phyloP scores from a whole-genome alignment of 2,113 vertebrate species.

The Recurvirostra avosetta region DNA sequence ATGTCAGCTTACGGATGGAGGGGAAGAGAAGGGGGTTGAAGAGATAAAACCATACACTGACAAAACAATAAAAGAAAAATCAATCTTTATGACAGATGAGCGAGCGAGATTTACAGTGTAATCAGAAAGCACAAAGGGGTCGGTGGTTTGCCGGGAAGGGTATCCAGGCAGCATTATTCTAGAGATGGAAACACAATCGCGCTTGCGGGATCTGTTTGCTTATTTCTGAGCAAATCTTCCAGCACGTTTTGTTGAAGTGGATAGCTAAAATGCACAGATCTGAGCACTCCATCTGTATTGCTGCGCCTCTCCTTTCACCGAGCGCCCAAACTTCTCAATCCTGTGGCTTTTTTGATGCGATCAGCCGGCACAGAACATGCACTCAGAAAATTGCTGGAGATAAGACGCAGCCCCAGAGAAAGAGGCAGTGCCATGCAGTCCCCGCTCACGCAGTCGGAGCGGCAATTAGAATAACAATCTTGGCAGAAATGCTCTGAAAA shows the following conservation, averaged over 20 bases:
- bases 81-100: conserved; percentile 58
- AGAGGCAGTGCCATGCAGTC: not conserved
- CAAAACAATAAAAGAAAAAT: conserved; percentile 61
- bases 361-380: not conserved
- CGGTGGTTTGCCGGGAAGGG: not conserved
- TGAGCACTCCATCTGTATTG: not conserved
- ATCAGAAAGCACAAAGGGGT: conserved; percentile 39
- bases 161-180: not conserved
- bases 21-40: conserved; percentile 11
- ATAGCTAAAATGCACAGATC: not conserved
- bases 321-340: not conserved
- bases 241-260: not conserved
- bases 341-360: not conserved
- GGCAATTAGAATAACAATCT: not conserved
- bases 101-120: conserved; percentile 50
- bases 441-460: not conserved
- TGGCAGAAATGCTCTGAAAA: not conserved
- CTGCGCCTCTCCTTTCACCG: not conserved
- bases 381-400: not conserved
- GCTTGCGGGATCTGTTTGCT: not conserved
- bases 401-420: not conserved
- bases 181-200: not conserved
- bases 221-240: not conserved
- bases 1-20: conserved; percentile 35
- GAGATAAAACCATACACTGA: conserved; percentile 66